phyloP scores from a whole-genome alignment of 2,888 invertebrate genomes.

The Halictus quadricinctus region DNA sequence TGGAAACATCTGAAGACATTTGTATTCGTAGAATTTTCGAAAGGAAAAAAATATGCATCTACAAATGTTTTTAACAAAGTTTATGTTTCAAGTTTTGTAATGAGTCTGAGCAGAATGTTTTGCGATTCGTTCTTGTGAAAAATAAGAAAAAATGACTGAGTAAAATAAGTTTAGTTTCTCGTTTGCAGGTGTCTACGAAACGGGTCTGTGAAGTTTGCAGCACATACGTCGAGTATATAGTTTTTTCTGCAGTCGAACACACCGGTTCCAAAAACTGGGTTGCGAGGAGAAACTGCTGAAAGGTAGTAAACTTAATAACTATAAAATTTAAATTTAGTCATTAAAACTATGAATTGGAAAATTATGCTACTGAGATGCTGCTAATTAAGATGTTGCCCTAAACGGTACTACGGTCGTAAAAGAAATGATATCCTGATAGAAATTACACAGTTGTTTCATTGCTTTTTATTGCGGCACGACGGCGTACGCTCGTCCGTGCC shows the following conservation, averaged over 20 bases:
- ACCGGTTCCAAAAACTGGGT: not conserved
- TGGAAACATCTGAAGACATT: too few species aligned
- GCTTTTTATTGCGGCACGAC: not conserved
- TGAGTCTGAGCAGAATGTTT: too few species aligned
- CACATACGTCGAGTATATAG: too few species aligned
- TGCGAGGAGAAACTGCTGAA: not conserved
- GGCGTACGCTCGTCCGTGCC: not conserved
- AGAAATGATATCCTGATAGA: slow-evolving; percentile 1
- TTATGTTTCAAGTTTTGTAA: too few species aligned
- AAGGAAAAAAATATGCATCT: too few species aligned
- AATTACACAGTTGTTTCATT: slow-evolving; percentile 6
- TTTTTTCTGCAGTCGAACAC: too few species aligned
- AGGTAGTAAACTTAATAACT: not conserved
- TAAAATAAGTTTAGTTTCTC: not conserved
- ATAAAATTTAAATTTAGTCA: slow-evolving; percentile 1
- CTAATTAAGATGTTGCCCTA: not conserved
- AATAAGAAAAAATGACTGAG: not conserved
- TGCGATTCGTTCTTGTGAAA: too few species aligned
- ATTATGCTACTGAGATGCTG: not conserved
- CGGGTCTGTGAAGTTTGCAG: too few species aligned
- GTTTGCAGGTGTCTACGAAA: not conserved
- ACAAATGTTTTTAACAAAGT: too few species aligned
- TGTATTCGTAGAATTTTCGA: too few species aligned
- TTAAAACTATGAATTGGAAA: slow-evolving; percentile 1
- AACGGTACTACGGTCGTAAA: not conserved